These are phyloP conservation scores for Tetranychus urticae DNA, from an alignment of 1,140 invertebrate species.

Conservation along the genomic window DNA sequence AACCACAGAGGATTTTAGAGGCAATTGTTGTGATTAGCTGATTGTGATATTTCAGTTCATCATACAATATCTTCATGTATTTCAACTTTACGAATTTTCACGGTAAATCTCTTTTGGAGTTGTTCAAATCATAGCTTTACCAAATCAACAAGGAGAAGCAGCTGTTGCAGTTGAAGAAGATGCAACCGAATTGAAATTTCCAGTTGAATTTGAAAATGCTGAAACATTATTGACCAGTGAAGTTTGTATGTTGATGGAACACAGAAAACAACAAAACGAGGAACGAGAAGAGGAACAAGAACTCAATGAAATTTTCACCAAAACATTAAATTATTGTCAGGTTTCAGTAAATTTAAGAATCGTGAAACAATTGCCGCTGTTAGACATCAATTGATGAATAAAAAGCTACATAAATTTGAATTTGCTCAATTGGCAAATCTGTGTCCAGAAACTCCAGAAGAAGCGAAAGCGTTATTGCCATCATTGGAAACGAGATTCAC, in stretches of 20 bases:
- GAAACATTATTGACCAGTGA: slow-evolving; percentile 94
- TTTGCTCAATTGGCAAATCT: slow-evolving; percentile 87
- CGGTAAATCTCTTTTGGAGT: not conserved
- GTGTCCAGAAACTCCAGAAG: slow-evolving; percentile 89
- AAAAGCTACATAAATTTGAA: slow-evolving; percentile 96
- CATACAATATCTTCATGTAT: not conserved
- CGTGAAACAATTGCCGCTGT: slow-evolving; percentile 91
- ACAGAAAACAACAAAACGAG: slow-evolving; percentile 91
- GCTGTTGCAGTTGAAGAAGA: slow-evolving; percentile 19
- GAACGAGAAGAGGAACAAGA: slow-evolving; percentile 94
- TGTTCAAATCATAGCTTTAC: too few species aligned
- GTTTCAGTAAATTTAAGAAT: slow-evolving; percentile 87
- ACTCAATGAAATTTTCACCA: slow-evolving; percentile 93
- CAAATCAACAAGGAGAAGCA: too few species aligned
- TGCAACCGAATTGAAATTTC: slow-evolving; percentile 25
- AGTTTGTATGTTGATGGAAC: slow-evolving; percentile 90
- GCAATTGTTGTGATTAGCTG: not conserved
- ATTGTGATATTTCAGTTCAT: not conserved
- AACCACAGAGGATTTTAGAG: not conserved
- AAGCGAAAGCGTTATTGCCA: slow-evolving; percentile 87
- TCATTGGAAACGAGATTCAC: slow-evolving; percentile 81
- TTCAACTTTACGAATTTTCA: not conserved
- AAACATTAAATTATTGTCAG: slow-evolving; percentile 85
- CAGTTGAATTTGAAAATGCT: slow-evolving; percentile 81
- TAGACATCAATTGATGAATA: slow-evolving; percentile 63